Evolutionary conservation across 2,113 vertebrate genomes (phyloP), one percentile per base, ranked within the genome.

Genomic region (Pavo muticus): DNA sequence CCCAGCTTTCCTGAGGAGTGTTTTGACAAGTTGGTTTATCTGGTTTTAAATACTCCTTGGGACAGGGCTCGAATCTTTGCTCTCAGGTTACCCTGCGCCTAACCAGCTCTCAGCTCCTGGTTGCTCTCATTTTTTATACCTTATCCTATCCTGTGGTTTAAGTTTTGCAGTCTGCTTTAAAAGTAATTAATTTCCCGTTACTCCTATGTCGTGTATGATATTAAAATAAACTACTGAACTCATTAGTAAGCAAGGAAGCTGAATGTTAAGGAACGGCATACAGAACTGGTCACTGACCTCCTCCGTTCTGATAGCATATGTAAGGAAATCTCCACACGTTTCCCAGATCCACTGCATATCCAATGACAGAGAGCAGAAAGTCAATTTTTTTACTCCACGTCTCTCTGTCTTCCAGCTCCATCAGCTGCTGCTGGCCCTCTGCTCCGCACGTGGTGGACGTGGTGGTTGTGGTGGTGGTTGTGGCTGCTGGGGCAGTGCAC

Each of bases 281-380:
- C 42, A 90, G 29, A 47, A 40, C 48, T 11, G 37, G 7, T 27
- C 82, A 96, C 99, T 99, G 96, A 99, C 99, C 99, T 98, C 99
- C 99, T 97, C 99, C 99, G 0, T 99, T 99, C 86, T 99, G 99
- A 91, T 99, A 99, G 96, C 99, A 99, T 90, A 99, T 98, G 76
- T 99, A 99, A 15, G 99, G 99, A 95, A 99, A 99, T 65, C 99
- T 99, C 99, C 99, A 99, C 72, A 99, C 98, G 1, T 99, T 99
- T 69, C 99, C 99, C 97, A 99, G 98, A 96, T 99, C 99, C 93
- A 99, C 99, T 1, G 99, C 99, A 0, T 99, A 99, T 88, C 99
- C 99, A 35, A 99, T 99, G 92, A 99, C 99, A 0, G 99, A 99
- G 87, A 99, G 98, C 27, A 99, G 97, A 96, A 99, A 99, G 98